Base-by-base conservation (phyloP, 1,140 invertebrate species). In the Apis florea region DNA sequence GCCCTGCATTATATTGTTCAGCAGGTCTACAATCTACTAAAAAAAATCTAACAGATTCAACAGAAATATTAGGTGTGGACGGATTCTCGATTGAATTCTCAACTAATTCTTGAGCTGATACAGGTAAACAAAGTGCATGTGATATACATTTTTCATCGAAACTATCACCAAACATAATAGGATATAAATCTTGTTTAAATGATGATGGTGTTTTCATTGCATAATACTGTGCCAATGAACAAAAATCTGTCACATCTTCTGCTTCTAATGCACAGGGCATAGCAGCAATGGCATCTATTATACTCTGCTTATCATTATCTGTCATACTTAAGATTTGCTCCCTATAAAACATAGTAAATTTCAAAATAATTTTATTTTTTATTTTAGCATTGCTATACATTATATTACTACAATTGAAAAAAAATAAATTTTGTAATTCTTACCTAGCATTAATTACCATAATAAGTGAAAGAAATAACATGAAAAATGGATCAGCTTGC, bases 161-260 rank as follows among this genome's bases (percentile, higher is more conserved):
- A 85, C 93, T 93, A 61, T 94, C 94, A 1, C 95, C 95, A 89
- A 95, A 96, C 91, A 96, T 92, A 51, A 95, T 93, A 66, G 94
- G 93, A 83, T 95, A 92, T 6, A 96, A 95, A 91, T 97, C 96
- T 75, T 97, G 96, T 92, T 97, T 96, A 90, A 99, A 99, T 69
- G 98, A 99, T 81, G 96, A 95, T 24, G 98, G 99, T 49, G 98
- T 99, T 93, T 97, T 98, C 67, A 96, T 94, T 17, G 96, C 96
- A 94, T 99, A 99, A 94, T 99, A 99, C 92, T 98, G 97, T 26
- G 98, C 98, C 76, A 99, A 94, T 1, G 98, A 97, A 94, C 98
- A 99, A 92, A 99, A 99, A 94, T 99, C 99, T 51, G 97, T 95
- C n/a, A 99, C 97, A 94, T 99, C 99, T 89, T 98, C 98, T 8